phyloP scores from a whole-genome alignment of 2,797 vertebrate genomes.

The Cryptoprocta ferox region DNA sequence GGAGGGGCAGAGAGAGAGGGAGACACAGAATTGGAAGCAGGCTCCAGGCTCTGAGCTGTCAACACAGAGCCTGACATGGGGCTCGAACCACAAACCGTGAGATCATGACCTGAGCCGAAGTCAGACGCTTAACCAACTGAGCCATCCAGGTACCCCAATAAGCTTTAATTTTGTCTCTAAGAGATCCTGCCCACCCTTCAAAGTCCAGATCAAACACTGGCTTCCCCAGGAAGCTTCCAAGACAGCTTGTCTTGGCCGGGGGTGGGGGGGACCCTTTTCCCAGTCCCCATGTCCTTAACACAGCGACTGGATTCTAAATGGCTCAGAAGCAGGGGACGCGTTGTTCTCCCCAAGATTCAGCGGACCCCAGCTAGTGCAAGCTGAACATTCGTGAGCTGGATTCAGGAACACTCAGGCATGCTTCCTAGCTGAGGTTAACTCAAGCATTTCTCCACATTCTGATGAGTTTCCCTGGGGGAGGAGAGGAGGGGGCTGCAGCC shows the following conservation, averaged over 20 bases:
- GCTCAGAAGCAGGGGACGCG: background rate
- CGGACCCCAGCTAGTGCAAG: background rate
- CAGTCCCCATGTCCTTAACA: no score
- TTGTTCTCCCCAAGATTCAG: background rate
- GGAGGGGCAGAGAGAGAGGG: no score
- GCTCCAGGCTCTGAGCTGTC: no score
- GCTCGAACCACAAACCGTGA: no score
- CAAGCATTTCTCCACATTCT: background rate
- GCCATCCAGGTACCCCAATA: background rate
- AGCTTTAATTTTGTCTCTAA: background rate
- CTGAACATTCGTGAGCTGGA: background rate
- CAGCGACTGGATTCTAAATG: background rate
- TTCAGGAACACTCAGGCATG: background rate
- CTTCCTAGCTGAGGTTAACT: background rate
- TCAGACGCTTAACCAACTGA: no score
- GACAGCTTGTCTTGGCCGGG: no score
- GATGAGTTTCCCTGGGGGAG: background rate
- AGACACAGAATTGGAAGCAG: no score
- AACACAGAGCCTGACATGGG: no score
- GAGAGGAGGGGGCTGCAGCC: background rate
- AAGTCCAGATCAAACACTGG: background rate
- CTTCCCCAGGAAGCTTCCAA: background rate
- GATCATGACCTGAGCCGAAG: no score
- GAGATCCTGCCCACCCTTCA: background rate
- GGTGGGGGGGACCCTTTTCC: background rate